Percentiles rank a stretch among this genome's conserved stretches.
Conservation (phyloP, 1,140 invertebrate species). For the Leptestheria dahalacensis region DNA sequence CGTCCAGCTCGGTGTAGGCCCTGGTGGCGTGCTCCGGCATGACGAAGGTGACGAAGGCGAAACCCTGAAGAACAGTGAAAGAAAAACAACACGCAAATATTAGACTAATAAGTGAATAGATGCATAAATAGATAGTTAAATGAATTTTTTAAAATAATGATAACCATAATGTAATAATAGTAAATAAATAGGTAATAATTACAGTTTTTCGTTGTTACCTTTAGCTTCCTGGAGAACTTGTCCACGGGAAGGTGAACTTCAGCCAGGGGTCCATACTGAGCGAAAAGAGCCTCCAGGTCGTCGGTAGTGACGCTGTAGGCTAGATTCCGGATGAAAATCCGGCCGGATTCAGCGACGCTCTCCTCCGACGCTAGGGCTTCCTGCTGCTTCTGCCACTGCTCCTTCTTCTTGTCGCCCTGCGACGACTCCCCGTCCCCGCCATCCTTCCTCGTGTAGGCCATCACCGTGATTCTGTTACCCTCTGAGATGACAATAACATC, state of each 20-base stretch:
- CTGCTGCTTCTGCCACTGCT: conserved; percentile 50
- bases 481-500: conserved; percentile 19
- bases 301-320: conserved; percentile 76
- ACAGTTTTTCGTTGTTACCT: conserved; percentile 26
- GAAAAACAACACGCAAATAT: no score
- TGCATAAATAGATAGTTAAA: no score
- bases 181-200: not conserved
- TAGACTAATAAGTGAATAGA: no score
- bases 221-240: conserved; percentile 58
- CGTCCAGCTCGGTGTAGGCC: conserved; percentile 77
- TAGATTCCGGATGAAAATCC: conserved; percentile 89
- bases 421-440: conserved; percentile 26
- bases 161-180: no score
- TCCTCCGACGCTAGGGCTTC: conserved; percentile 55
- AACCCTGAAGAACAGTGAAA: conserved; percentile 45
- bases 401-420: conserved; percentile 25
- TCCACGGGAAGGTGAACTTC: conserved; percentile 87
- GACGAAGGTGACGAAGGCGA: conserved; percentile 81
- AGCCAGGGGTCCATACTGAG: conserved; percentile 69
- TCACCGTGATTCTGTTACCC: conserved; percentile 30
- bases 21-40: conserved; percentile 89
- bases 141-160: no score
- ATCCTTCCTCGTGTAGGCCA: conserved; percentile 23
- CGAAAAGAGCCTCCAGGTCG: conserved; percentile 68
- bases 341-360: conserved; percentile 73